Evolutionary conservation across 1,140 invertebrate species (phyloP).

Genomic region (Drosophila teissieri): DNA sequence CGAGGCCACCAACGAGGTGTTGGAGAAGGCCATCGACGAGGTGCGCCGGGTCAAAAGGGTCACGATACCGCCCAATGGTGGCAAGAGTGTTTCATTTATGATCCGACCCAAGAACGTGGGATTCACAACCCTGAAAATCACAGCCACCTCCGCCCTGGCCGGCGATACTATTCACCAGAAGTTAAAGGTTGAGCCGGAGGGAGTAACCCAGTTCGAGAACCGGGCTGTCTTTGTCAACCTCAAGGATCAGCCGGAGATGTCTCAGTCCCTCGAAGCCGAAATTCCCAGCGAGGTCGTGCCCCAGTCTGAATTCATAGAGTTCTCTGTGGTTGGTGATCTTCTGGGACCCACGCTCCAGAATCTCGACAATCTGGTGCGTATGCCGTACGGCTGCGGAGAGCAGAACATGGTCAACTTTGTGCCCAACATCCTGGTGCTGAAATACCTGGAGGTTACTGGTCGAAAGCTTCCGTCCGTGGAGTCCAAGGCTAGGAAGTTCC

Average conservation of each 20-base stretch:
- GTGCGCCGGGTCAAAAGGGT: conserved; percentile 88
- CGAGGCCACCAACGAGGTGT: conserved; percentile 86
- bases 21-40: conserved; percentile 86
- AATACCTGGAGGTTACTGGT: conserved; percentile 87
- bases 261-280: conserved; percentile 87
- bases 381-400: conserved; percentile 97
- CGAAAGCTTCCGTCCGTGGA: conserved; percentile 55
- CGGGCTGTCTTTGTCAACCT: conserved; percentile 91
- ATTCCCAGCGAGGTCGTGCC: conserved; percentile 90
- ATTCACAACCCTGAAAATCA: conserved; percentile 90
- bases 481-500: conserved; percentile 89
- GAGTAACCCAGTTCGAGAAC: conserved; percentile 91
- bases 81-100: conserved; percentile 91
- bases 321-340: conserved; percentile 91
- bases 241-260: conserved; percentile 85
- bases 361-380: conserved; percentile 90
- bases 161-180: conserved; percentile 90
- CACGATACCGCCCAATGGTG: conserved; percentile 88
- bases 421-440: conserved; percentile 93
- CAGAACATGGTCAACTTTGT: conserved; percentile 98
- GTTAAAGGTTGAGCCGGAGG: conserved; percentile 91
- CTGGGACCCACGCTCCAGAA: conserved; percentile 91
- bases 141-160: conserved; percentile 88
- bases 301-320: conserved; percentile 89
- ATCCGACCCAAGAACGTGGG: conserved; percentile 91